These are phyloP conservation scores for Bovichtus variegatus DNA, from an alignment of 2,797 vertebrate species.

Conservation along the genomic window DNA sequence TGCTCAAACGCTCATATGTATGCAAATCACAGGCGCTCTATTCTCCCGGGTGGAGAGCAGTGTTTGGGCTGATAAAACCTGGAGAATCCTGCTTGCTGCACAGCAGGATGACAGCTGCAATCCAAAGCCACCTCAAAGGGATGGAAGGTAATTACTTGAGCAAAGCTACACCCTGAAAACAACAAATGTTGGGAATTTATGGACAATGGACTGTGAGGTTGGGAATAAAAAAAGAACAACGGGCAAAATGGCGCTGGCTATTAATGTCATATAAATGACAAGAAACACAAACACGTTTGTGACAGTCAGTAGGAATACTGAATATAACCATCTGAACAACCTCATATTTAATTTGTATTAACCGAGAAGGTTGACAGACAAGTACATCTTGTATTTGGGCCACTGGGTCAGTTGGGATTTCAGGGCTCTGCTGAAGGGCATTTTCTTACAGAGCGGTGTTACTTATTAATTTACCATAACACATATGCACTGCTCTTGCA, in stretches of 20 bases:
- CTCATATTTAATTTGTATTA: conserved; percentile 23
- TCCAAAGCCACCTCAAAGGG: conserved; percentile 41
- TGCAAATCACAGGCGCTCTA: conserved; percentile 71
- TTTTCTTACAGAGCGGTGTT: conserved; percentile 14
- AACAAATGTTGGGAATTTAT: conserved; percentile 4
- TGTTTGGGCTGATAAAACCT: conserved; percentile 67
- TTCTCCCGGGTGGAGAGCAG: conserved; percentile 54
- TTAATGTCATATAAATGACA: conserved; percentile 25
- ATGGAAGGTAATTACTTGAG: conserved; percentile 42
- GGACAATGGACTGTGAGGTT: neutral
- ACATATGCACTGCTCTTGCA: neutral
- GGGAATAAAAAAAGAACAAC: conserved; percentile 11
- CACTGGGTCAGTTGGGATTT: conserved; percentile 18
- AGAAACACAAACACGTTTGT: neutral
- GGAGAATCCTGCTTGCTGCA: conserved; percentile 51
- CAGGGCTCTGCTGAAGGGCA: conserved; percentile 2
- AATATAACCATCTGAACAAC: neutral
- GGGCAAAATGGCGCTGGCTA: conserved; percentile 30
- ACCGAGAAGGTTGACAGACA: neutral
- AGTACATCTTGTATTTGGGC: conserved; percentile 11
- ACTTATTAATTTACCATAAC: neutral
- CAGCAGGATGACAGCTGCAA: conserved; percentile 47
- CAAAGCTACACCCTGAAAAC: conserved; percentile 32
- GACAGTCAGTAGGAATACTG: neutral
- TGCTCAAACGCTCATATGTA: conserved; percentile 69